Evolutionary conservation across 2,888 invertebrate species (phyloP), one percentile per base, ranked within the genome.

Genomic region (Ferdinandea cuprea): DNA sequence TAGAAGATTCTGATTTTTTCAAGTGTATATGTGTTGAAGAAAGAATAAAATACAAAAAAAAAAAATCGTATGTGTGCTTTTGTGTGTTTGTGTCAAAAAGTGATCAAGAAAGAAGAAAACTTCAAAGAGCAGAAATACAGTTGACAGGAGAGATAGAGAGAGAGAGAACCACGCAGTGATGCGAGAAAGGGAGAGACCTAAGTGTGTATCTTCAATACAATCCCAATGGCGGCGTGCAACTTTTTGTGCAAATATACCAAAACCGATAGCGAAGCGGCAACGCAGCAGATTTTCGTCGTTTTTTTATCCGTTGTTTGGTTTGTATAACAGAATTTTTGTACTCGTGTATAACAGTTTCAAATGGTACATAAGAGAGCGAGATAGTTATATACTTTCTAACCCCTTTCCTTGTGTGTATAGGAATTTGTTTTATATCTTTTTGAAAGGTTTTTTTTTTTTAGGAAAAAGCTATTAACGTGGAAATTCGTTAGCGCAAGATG

Each of bases 61-160:
- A 58, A 65, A 59, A 52, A 35, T 15, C 2, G n/a, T 19, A 28
- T 71, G 59, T 66, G 78, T 77, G 28, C 44, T 17, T 37, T 59
- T 77, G 77, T 78, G 77, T 78, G 77, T 78, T 76, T 66, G 68
- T 76, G 46, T 76, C 54, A 63, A 73, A 79, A 73, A 78, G 74
- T 63, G 72, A 25, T 83, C 78, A 59, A 69, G 71, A 54, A 71
- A 78, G 72, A 72, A 56, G 71, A 61, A 83, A 83, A 83, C 78
- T 78, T 72, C 66, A 63, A 72, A 77, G 61, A 32, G 44, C 58
- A 35, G 48, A 68, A 46, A 69, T 30, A 63, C 13, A 76, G 32
- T 42, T 65, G 54, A 59, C 40, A 56, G 71, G 59, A 59, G 77
- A 72, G 50, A 17, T n/a, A n/a, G n/a, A n/a, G n/a, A n/a, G 21